Percentiles rank a stretch among this genome's conserved stretches.
phyloP scores from a whole-genome alignment of 2,888 invertebrate species.

The Alviniconcha strummeri region DNA sequence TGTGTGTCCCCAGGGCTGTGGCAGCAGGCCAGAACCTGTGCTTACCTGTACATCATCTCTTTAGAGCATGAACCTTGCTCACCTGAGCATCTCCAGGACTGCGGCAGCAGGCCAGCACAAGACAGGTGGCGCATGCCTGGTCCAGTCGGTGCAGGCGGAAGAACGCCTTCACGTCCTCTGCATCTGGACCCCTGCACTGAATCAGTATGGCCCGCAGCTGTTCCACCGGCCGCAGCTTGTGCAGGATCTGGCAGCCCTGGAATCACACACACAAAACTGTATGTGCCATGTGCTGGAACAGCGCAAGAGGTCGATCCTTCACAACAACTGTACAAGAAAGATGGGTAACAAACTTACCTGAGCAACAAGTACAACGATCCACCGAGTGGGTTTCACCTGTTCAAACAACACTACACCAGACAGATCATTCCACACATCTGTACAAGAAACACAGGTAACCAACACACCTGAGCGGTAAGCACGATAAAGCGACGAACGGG shows the following conservation, averaged over 20 bases:
- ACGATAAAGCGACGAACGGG: conserved; percentile 87
- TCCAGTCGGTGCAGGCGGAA: conserved; percentile 86
- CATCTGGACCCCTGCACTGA: conserved; percentile 89
- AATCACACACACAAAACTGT: neutral
- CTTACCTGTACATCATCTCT: too few species aligned
- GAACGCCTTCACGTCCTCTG: conserved; percentile 88
- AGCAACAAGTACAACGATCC: neutral
- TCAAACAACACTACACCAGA: too few species aligned
- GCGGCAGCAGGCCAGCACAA: conserved; percentile 87
- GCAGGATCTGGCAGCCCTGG: conserved; percentile 86
- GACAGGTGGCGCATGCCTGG: conserved; percentile 92
- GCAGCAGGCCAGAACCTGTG: conserved; percentile 84
- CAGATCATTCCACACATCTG: too few species aligned
- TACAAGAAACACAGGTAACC: too few species aligned
- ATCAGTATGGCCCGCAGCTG: conserved; percentile 87
- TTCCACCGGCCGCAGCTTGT: conserved; percentile 91
- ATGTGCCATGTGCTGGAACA: too few species aligned
- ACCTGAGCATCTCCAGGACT: conserved; percentile 81
- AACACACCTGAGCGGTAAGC: conserved; percentile 85
- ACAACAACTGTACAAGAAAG: too few species aligned
- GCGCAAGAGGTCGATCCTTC: too few species aligned
- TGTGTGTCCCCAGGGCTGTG: conserved; percentile 79
- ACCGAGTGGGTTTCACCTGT: too few species aligned
- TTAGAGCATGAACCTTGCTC: conserved; percentile 20
- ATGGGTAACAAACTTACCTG: too few species aligned